Evolutionary conservation across 1,140 invertebrate species (phyloP).

Genomic region (Pseudomyrmex pallidus): DNA sequence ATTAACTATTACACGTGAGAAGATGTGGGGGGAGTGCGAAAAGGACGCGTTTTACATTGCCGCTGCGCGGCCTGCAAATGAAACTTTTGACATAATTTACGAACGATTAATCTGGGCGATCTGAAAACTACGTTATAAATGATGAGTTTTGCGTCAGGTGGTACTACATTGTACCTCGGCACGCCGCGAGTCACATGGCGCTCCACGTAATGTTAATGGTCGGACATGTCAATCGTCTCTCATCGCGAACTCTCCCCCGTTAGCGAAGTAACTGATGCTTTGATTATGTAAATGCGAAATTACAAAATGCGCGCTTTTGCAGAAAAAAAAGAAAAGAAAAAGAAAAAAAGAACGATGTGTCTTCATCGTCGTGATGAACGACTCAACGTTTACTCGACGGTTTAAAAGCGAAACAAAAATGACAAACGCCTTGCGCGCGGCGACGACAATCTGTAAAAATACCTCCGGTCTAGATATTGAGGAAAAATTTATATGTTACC

Average conservation of each 20-base stretch:
- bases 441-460: no score
- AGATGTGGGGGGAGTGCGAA: no score
- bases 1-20: not conserved
- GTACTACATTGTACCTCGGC: slow-evolving; percentile 62
- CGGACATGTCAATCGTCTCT: slow-evolving; percentile 54
- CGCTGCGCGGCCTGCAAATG: slow-evolving; percentile 25
- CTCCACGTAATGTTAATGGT: slow-evolving; percentile 52
- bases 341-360: no score
- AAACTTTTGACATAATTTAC: slow-evolving; percentile 59
- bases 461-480: no score
- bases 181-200: slow-evolving; percentile 56
- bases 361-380: not conserved
- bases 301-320: not conserved
- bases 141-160: slow-evolving; percentile 58
- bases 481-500: no score
- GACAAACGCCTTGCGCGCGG: no score
- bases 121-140: slow-evolving; percentile 59
- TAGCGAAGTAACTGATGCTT: slow-evolving; percentile 50
- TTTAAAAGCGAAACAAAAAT: no score
- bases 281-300: slow-evolving; percentile 50
- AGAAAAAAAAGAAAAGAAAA: not conserved
- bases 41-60: slow-evolving; percentile 1
- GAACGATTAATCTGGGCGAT: slow-evolving; percentile 51
- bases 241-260: slow-evolving; percentile 30
- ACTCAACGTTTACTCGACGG: no score